Evolutionary conservation across 2,888 invertebrate genomes (phyloP).

Genomic region (Calliopum simillimum): DNA sequence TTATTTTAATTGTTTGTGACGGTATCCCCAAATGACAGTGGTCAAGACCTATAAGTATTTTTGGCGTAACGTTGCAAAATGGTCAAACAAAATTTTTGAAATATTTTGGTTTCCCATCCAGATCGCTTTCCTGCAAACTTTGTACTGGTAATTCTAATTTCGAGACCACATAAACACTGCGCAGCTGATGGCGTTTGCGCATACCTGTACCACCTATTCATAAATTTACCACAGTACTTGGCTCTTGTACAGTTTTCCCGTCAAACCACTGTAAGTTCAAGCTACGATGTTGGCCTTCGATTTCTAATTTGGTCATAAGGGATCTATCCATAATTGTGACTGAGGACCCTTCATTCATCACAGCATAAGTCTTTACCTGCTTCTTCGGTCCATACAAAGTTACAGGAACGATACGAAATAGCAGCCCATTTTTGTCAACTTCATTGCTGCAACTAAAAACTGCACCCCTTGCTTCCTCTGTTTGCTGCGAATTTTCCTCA

Average conservation of each 20-base stretch:
- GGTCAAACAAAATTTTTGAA: conserved; percentile 25
- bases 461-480: no score
- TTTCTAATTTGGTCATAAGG: no score
- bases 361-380: conserved; percentile 29
- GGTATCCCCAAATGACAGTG: conserved; percentile 40
- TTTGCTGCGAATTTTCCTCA: no score
- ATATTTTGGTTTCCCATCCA: not conserved
- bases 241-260: not conserved
- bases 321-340: conserved; percentile 29
- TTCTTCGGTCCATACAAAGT: conserved; percentile 30
- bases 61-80: conserved; percentile 26
- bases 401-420: conserved; percentile 17
- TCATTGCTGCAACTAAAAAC: no score
- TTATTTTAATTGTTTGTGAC: conserved; percentile 20
- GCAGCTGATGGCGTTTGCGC: not conserved
- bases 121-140: no score
- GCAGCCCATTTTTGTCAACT: no score
- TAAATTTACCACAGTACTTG: not conserved
- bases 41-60: conserved; percentile 37
- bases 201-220: not conserved
- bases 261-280: not conserved
- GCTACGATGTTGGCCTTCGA: not conserved
- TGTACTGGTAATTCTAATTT: conserved; percentile 4
- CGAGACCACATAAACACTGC: not conserved
- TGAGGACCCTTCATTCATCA: conserved; percentile 33